A percentile compares a stretch with the other conserved stretches of the same genome.
phyloP scores from a whole-genome alignment of 2,113 vertebrate genomes.

The Meleagris gallopavo region DNA sequence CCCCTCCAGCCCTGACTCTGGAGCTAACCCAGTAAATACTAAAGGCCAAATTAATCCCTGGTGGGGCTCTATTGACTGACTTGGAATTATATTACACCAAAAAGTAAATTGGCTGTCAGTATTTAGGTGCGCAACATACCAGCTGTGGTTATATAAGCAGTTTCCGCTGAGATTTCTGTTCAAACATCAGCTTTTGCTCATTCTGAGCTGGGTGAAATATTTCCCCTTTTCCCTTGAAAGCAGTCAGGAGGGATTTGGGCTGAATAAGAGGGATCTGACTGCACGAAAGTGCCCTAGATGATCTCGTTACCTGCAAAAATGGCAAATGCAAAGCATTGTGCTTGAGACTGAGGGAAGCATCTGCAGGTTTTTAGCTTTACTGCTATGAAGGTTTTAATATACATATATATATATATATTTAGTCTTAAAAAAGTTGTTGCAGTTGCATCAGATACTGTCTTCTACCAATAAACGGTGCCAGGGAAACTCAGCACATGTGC shows the following conservation, averaged over 20 bases:
- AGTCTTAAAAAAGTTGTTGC: background rate
- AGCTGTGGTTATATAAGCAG: background rate
- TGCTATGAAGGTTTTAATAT: background rate
- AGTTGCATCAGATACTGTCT: background rate
- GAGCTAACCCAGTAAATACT: background rate
- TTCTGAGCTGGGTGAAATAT: background rate
- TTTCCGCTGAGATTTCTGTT: conserved; percentile 13
- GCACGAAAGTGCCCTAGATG: background rate
- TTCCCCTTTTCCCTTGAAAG: background rate
- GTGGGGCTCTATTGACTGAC: background rate
- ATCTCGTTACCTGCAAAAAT: background rate
- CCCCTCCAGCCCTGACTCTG: background rate
- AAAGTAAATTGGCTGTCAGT: background rate
- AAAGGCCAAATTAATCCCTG: background rate
- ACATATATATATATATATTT: background rate
- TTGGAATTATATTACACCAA: conserved; percentile 10
- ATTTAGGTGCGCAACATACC: background rate
- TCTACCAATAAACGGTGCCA: background rate
- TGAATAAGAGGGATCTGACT: background rate
- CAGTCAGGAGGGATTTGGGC: background rate
- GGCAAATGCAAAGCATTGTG: background rate
- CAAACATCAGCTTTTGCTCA: background rate
- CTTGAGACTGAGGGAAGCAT: background rate
- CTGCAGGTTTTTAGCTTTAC: background rate
- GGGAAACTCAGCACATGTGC: background rate